Base-by-base conservation (phyloP, 53 echinoderm and acorn worm species). In the Hippasteria phrygiana region DNA sequence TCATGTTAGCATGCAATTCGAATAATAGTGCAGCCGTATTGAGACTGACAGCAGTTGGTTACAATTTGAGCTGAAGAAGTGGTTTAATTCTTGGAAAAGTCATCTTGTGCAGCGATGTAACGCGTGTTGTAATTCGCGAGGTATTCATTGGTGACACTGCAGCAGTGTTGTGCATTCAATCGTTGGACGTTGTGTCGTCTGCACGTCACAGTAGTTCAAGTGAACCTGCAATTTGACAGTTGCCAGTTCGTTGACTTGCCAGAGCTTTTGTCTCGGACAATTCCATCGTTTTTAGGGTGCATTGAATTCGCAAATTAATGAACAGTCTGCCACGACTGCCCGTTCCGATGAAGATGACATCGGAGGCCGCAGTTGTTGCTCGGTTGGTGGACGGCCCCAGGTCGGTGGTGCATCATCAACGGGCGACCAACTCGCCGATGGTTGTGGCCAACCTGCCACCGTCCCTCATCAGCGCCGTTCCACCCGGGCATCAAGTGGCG, bases 281-380 rank as follows among this genome's bases (percentile, higher is more conserved):
- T n/a, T 39, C 73, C 11, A 69, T 37, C 22, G 38, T 43, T 73
- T 43, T 7, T 45, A 45, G 42, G 73, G 40, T 24, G 22, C 1
- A 50, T 56, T 79, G 46, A 62, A 55, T 56, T 38, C 18, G 46
- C 79, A 40, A 28, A 41, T 79, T 27, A 38, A 79, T 79, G 79
- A 79, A 38, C 62, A 79, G 59, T 62, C 55, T 79, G 14, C 59
- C 79, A 26, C 38, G 59, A 37, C 59, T 79, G 18, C 59, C 79
- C 29, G 62, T 85, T 47, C 47, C 85, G 24, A 85, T 85, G 85
- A 85, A 85, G 53, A 85, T 69, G 71, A 53, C 85, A 85, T 85
- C 85, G 26, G 85, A 85, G 47, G 35, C 85, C 34, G 37, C 22
- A 11, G 46, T 70, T 12, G 85, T 28, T 22, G 34, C 69, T 40